A percentile compares a stretch with the other conserved stretches of the same genome.
Evolutionary conservation across 1,140 invertebrate species (phyloP).

Genomic region (Drosophila gunungcola): DNA sequence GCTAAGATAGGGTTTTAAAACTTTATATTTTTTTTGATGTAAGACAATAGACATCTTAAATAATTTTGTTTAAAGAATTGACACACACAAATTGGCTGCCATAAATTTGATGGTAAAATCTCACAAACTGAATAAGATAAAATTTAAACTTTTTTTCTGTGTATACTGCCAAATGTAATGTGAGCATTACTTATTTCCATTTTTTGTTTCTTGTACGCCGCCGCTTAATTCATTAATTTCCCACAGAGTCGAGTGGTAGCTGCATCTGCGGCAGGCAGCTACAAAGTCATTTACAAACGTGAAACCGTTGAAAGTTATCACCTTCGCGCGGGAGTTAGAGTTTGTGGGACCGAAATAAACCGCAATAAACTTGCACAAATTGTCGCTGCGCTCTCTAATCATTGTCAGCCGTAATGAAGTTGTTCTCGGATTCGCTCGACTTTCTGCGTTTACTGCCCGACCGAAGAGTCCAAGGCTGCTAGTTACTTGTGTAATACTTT

Average conservation of each 20-base stretch:
- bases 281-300: constrained; percentile 73
- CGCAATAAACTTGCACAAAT: constrained; percentile 56
- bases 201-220: constrained; percentile 57
- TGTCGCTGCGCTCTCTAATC: constrained; percentile 53
- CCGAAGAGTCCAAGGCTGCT: constrained; percentile 6
- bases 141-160: neutral
- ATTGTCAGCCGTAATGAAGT: constrained; percentile 50
- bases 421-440: constrained; percentile 28
- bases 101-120: too few species aligned
- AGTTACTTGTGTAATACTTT: constrained; percentile 41
- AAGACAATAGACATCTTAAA: too few species aligned
- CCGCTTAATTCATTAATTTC: constrained; percentile 80
- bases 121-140: too few species aligned
- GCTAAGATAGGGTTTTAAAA: too few species aligned
- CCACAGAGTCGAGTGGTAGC: constrained; percentile 60
- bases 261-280: constrained; percentile 22
- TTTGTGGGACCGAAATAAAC: constrained; percentile 51
- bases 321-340: constrained; percentile 57
- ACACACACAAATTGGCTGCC: too few species aligned
- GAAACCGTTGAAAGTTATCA: constrained; percentile 83
- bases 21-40: too few species aligned
- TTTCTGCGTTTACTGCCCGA: neutral
- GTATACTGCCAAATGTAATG: constrained; percentile 65
- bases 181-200: constrained; percentile 82
- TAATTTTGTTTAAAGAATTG: too few species aligned